Evolutionary conservation across 1,140 invertebrate species (phyloP).

Genomic region (Caerostris extrusa): DNA sequence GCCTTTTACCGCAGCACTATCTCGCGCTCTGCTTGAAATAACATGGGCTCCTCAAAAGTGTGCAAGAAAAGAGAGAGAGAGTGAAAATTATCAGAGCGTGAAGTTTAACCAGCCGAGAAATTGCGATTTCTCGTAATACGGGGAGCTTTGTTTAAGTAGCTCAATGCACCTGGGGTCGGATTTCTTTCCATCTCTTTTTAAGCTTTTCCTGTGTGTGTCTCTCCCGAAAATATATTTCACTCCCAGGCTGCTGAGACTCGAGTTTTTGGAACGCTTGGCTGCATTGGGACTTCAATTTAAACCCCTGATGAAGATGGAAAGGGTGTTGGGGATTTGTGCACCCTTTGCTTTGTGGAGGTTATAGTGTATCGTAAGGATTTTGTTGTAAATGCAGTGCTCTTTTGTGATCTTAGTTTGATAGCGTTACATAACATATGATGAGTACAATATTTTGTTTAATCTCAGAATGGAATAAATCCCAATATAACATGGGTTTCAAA

Average conservation of each 20-base stretch:
- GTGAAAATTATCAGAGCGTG: slow-evolving; percentile 71
- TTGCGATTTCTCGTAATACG: slow-evolving; percentile 72
- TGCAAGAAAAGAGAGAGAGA: neutral
- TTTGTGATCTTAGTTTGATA: too few species aligned
- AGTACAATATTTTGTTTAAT: too few species aligned
- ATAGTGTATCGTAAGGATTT: too few species aligned
- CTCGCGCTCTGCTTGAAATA: neutral
- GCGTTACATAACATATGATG: too few species aligned
- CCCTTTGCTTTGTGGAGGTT: neutral
- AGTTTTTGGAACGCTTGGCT: neutral
- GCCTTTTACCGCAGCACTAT: neutral
- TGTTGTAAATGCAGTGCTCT: too few species aligned
- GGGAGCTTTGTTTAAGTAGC: slow-evolving; percentile 59
- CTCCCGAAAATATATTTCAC: neutral
- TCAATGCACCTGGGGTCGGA: slow-evolving; percentile 44
- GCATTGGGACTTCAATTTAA: neutral
- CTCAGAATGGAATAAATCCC: too few species aligned
- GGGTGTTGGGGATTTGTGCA: neutral
- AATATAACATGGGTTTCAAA: too few species aligned
- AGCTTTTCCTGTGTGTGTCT: slow-evolving; percentile 34
- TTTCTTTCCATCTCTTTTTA: slow-evolving; percentile 49
- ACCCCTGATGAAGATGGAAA: slow-evolving; percentile 5
- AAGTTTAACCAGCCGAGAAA: slow-evolving; percentile 75
- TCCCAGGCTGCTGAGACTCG: neutral
- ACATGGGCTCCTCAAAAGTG: neutral